These are phyloP conservation scores for Actinostola sp. DNA, from an alignment of 92 coral and sea anemone genomes.

Conservation along the genomic window DNA sequence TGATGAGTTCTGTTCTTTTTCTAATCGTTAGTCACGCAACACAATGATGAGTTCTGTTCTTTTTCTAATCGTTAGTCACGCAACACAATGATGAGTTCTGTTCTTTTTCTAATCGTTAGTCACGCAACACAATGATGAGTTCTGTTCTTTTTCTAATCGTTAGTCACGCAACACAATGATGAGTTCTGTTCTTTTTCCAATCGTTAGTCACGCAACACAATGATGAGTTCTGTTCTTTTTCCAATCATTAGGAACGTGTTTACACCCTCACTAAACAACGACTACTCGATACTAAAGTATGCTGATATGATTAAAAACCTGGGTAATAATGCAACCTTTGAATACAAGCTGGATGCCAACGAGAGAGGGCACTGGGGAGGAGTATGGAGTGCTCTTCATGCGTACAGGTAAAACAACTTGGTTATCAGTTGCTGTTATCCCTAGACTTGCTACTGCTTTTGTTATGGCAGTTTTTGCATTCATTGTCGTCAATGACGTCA, in stretches of 20 bases:
- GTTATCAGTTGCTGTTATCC: background rate
- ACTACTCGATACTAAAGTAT: constrained; percentile 63
- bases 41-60: no score
- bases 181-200: no score
- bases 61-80: no score
- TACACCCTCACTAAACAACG: constrained; percentile 42
- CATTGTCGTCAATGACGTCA: background rate
- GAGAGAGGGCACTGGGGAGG: constrained; percentile 67
- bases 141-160: no score
- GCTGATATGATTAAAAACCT: constrained; percentile 54
- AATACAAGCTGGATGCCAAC: constrained; percentile 56
- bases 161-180: no score
- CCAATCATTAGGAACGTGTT: constrained; percentile 22
- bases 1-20: no score
- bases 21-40: no score
- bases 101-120: no score
- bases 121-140: no score
- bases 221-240: background rate
- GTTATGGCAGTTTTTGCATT: background rate
- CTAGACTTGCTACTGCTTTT: background rate
- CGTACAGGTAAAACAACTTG: constrained; percentile 39
- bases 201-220: background rate
- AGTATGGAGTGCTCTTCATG: constrained; percentile 53
- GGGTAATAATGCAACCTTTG: constrained; percentile 31
- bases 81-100: no score